A percentile compares a stretch with the other conserved stretches of the same genome.
Conservation (phyloP, 2,113 vertebrate species). For the Cisticola juncidis region DNA sequence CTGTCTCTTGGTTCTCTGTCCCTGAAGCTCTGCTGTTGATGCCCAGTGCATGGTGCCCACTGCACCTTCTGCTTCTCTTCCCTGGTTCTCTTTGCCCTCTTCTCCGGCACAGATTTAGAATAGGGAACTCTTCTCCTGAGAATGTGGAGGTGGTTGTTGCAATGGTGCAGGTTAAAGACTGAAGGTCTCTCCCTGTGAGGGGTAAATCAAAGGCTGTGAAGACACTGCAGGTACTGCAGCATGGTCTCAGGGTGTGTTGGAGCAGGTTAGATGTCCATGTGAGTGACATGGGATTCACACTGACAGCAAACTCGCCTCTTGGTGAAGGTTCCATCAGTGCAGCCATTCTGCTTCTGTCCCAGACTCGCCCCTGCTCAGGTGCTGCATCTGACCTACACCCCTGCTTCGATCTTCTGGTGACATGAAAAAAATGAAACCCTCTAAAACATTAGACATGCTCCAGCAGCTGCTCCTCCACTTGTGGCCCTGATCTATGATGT, state of each 20-base stretch:
- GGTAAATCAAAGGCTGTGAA: background rate
- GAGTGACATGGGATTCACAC: background rate
- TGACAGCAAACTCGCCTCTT: background rate
- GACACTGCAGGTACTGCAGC: background rate
- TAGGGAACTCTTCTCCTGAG: background rate
- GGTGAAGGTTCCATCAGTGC: background rate
- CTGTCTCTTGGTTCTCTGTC: background rate
- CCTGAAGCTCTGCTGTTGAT: background rate
- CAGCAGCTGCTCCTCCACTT: background rate
- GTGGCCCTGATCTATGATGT: background rate
- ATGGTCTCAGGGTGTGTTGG: background rate
- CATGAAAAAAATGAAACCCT: background rate
- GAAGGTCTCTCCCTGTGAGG: background rate
- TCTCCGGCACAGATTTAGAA: background rate
- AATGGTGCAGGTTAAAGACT: background rate
- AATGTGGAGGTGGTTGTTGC: background rate
- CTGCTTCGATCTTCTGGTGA: background rate
- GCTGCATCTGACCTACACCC: background rate
- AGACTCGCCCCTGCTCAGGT: rapidly evolving
- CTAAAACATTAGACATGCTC: background rate
- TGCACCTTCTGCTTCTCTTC: background rate
- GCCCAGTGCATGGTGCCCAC: background rate
- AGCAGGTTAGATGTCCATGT: background rate
- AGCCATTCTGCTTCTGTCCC: background rate
- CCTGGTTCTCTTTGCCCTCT: background rate